Evolutionary conservation across 2,888 invertebrate genomes (phyloP), one percentile per base, ranked within the genome.

Genomic region (Acronicta psi): DNA sequence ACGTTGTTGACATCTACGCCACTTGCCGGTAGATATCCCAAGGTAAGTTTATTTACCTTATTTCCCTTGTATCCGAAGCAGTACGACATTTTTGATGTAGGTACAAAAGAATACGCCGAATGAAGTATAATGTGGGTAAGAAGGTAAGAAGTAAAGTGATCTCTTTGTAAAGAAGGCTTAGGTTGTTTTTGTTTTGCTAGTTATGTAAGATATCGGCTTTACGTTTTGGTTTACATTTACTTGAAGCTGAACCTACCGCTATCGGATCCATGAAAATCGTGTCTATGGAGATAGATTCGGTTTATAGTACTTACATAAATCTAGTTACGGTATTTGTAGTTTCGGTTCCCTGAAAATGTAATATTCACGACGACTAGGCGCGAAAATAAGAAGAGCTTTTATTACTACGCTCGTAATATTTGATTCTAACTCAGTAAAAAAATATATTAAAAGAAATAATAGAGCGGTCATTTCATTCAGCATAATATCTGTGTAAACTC

Each of bases 11-110:
- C 73, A 77, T 76, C 73, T 73, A 42, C 73, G 59, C 68, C 67
- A 78, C 79, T 88, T 85, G 76, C 77, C 78, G 65, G 77, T 80
- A 84, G 79, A 82, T 79, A 83, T 83, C 78, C 81, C 72, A 64
- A 86, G 86, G 89, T 87, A 77, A 83, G 86, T 77, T 59, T 59
- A 59, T 38, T 43, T 45, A 54, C 34, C 1, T 56, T 62, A 61
- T 67, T 73, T 73, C 51, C 60, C 37, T 46, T 60, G 45, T 63
- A 56, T 51, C 20, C 41, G 46, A 53, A 47, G 45, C 36, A 46
- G 29, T 23, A 46, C 44, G 43, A 43, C 46, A 44, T 53, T 42
- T 31, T 47, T 49, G 45, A 31, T 36, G 29, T 61, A 20, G 5
- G 20, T 20, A 49, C 36, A 54, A 43, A 61, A 66, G 57, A 55